A percentile compares a stretch with the other conserved stretches of the same genome.
Conservation (phyloP, 1,140 invertebrate genomes). For the Chrysopa pallens region DNA sequence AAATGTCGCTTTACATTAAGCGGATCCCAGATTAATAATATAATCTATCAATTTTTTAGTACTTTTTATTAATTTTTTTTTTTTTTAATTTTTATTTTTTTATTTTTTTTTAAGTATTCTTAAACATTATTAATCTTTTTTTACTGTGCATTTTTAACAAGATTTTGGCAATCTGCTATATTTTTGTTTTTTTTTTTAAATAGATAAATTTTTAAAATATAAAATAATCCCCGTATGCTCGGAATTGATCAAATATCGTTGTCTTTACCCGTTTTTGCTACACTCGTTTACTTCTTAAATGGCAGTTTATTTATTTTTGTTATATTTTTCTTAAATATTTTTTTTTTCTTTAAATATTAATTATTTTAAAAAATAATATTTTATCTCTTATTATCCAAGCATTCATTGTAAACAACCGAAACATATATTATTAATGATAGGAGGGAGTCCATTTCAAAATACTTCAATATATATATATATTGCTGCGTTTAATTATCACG, state of each 20-base stretch:
- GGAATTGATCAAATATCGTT: not conserved
- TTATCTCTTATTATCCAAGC: no score
- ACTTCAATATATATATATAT: no score
- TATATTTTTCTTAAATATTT: no score
- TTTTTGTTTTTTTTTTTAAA: slow-evolving; percentile 8
- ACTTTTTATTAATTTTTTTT: slow-evolving; percentile 14
- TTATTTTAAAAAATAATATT: no score
- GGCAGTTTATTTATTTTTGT: not conserved
- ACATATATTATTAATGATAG: no score
- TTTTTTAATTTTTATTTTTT: slow-evolving; percentile 15
- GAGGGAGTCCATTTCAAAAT: no score
- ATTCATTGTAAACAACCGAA: no score
- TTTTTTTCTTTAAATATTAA: no score
- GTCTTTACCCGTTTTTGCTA: slow-evolving; percentile 6
- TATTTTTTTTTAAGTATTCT: slow-evolving; percentile 15
- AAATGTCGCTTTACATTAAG: not conserved
- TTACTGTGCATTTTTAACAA: slow-evolving; percentile 7
- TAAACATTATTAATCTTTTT: slow-evolving; percentile 12
- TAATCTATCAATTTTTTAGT: slow-evolving; percentile 16
- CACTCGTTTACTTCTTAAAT: slow-evolving; percentile 5
- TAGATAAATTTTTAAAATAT: not conserved
- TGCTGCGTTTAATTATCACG: no score
- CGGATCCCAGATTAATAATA: slow-evolving; percentile 9
- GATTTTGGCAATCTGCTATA: not conserved
- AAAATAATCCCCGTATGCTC: slow-evolving; percentile 1